These are phyloP conservation scores for Rhamphomyia laevipes DNA, from an alignment of 2,888 invertebrate species.

Conservation along the genomic window DNA sequence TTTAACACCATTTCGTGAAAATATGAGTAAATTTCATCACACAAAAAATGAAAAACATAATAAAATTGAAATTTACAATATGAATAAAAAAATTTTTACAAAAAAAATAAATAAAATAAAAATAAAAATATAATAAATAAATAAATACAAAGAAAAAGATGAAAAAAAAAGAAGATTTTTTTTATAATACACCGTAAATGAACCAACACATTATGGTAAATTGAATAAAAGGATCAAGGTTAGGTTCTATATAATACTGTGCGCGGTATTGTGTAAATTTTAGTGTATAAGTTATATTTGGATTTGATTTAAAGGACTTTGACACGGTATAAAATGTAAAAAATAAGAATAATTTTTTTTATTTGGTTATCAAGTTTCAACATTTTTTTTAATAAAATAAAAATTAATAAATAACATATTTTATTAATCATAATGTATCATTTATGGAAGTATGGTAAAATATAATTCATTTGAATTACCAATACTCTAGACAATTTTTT, in stretches of 20 bases:
- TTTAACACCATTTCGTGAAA: not conserved
- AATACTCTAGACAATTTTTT: no score
- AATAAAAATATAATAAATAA: not conserved
- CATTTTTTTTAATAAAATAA: no score
- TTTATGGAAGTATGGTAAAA: no score
- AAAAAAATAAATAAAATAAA: no score
- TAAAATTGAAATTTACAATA: not conserved
- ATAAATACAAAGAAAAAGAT: not conserved
- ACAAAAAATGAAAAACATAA: not conserved
- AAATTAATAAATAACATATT: no score
- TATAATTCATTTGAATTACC: no score
- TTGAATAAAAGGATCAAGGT: not conserved
- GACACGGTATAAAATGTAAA: not conserved
- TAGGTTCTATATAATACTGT: not conserved
- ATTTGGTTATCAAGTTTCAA: no score
- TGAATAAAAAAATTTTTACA: not conserved
- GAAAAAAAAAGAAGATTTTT: no score
- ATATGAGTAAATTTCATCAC: not conserved
- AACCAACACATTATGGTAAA: not conserved
- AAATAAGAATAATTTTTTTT: no score
- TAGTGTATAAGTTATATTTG: not conserved
- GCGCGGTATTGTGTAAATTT: not conserved
- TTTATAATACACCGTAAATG: not conserved
- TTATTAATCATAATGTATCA: no score
- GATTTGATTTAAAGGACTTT: not conserved